These are phyloP conservation scores for Sterrhoptilus dennistouni DNA, from an alignment of 2,113 vertebrate genomes.

Conservation along the genomic window DNA sequence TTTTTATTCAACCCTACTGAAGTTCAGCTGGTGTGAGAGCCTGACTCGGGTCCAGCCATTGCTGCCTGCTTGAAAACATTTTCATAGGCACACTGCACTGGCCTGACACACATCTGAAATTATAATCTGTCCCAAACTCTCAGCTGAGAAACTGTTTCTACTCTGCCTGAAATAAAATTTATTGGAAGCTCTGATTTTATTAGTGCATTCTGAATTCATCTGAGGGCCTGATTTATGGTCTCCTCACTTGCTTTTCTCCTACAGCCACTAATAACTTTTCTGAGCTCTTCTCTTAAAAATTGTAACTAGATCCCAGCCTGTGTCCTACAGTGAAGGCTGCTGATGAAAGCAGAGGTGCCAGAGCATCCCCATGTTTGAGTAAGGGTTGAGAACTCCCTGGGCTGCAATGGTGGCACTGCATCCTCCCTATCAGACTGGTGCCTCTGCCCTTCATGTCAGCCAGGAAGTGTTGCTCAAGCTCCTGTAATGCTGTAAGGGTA, in stretches of 20 bases:
- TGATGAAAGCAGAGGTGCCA: background rate
- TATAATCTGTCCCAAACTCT: constrained; percentile 9
- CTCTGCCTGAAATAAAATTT: constrained; percentile 46
- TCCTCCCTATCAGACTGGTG: background rate
- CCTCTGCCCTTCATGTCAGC: background rate
- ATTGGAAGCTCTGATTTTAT: constrained; percentile 46
- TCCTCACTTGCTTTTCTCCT: background rate
- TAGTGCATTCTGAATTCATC: constrained; percentile 23
- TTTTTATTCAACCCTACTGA: background rate
- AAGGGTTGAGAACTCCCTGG: background rate
- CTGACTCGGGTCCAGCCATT: background rate
- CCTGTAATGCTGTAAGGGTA: background rate
- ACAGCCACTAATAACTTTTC: background rate
- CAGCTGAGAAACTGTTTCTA: background rate
- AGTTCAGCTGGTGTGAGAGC: background rate
- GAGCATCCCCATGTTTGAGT: background rate
- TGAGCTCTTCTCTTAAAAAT: background rate
- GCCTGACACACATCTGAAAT: constrained; percentile 42
- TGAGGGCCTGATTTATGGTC: constrained; percentile 24
- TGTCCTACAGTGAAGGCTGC: background rate
- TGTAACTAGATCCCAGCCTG: background rate
- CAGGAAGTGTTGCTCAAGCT: background rate
- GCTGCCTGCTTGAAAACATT: background rate
- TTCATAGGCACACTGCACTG: background rate
- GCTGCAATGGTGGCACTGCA: background rate